Conservation (phyloP, 2,888 invertebrate genomes). For the Phoronis australis region DNA sequence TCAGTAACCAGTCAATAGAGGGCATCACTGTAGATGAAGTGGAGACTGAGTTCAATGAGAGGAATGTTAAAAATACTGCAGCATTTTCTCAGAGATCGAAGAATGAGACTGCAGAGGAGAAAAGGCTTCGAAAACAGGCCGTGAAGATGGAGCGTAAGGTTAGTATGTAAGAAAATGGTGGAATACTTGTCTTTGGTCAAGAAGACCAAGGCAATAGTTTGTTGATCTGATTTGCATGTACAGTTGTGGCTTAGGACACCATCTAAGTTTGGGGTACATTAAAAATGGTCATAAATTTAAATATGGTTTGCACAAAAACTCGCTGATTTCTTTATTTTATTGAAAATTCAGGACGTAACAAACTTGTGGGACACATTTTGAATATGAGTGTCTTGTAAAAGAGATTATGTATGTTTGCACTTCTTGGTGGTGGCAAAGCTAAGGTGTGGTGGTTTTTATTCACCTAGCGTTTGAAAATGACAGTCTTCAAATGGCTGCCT, state of each 20-base stretch:
- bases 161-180: no score
- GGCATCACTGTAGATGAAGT: conserved; percentile 48
- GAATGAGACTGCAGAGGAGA: conserved; percentile 43
- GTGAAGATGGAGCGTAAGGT: conserved; percentile 45
- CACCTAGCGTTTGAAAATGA: no score
- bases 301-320: no score
- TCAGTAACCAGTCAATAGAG: no score
- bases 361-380: no score
- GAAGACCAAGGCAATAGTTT: background rate
- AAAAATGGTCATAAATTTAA: background rate
- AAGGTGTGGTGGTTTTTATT: no score
- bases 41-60: conserved; percentile 41
- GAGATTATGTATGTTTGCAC: no score
- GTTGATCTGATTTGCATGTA: background rate
- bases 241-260: background rate
- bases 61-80: conserved; percentile 19
- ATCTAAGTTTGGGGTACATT: background rate
- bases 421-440: no score
- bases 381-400: no score
- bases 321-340: no score
- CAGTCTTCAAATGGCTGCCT: no score
- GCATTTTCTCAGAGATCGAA: conserved; percentile 35
- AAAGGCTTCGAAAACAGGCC: conserved; percentile 37
- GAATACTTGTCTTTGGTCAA: background rate
- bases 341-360: no score